Conservation (phyloP, 2,113 vertebrate genomes). For the Odocoileus virginianus region DNA sequence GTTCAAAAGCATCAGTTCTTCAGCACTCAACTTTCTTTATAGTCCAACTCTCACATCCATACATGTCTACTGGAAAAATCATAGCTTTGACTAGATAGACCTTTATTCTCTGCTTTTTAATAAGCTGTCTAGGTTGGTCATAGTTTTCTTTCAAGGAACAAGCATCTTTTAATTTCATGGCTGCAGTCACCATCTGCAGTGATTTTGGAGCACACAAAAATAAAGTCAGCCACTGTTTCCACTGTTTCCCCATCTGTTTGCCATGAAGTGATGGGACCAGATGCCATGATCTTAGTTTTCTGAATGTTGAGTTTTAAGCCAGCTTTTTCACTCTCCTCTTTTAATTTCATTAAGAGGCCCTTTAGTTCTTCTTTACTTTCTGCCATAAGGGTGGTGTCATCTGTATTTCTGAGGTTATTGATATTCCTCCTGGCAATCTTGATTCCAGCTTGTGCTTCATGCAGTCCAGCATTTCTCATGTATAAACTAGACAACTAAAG, state of each 20-base stretch:
- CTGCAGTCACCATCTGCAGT: neutral
- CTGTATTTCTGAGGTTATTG: neutral
- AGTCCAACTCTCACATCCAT: neutral
- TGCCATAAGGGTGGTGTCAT: neutral
- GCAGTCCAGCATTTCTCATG: neutral
- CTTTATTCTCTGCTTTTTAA: neutral
- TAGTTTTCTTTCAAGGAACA: neutral
- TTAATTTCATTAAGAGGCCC: neutral
- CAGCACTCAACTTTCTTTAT: accelerated
- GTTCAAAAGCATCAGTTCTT: neutral
- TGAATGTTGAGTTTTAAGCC: neutral
- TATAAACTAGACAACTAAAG: neutral
- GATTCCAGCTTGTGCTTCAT: neutral
- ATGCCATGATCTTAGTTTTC: neutral
- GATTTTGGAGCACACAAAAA: neutral
- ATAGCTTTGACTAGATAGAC: neutral
- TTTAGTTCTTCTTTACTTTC: neutral
- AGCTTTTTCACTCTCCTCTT: neutral
- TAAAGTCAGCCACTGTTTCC: neutral
- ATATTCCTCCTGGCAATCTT: neutral
- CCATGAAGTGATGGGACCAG: neutral
- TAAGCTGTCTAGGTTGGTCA: neutral
- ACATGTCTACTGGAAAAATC: neutral
- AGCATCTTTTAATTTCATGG: neutral
- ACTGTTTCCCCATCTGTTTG: neutral